Evolutionary conservation across 2,113 vertebrate genomes (phyloP).

Genomic region (Orycteropus afer): DNA sequence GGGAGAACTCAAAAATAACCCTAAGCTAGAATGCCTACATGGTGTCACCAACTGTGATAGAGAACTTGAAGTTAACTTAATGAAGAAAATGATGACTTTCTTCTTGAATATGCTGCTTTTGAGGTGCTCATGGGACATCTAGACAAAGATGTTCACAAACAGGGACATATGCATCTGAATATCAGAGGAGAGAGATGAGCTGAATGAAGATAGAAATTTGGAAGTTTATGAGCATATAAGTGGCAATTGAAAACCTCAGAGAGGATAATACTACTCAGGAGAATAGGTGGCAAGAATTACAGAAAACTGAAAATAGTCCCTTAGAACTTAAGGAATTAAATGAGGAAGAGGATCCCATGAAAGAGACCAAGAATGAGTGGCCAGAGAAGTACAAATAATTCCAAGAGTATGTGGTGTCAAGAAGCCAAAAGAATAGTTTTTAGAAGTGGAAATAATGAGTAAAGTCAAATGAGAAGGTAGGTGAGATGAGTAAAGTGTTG

Average conservation of each 20-base stretch:
- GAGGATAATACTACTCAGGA: not conserved
- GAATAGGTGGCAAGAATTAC: not conserved
- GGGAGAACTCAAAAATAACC: not conserved
- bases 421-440: not conserved
- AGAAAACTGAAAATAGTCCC: not conserved
- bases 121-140: not conserved
- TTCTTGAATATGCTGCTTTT: conserved; percentile 12
- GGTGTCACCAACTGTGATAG: not conserved
- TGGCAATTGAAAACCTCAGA: not conserved
- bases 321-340: not conserved
- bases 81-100: not conserved
- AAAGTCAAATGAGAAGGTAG: not conserved
- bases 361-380: not conserved
- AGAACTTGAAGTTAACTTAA: not conserved
- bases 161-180: not conserved
- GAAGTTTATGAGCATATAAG: not conserved
- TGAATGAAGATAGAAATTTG: not conserved
- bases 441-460: not conserved
- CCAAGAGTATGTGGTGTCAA: not conserved
- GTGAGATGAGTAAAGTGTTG: not conserved
- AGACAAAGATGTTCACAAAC: not conserved
- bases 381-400: not conserved
- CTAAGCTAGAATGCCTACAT: not conserved
- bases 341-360: not conserved
- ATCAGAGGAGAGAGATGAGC: not conserved